Base-by-base conservation (phyloP, 1,140 invertebrate genomes). In the Panagrolaimus sp. region DNA sequence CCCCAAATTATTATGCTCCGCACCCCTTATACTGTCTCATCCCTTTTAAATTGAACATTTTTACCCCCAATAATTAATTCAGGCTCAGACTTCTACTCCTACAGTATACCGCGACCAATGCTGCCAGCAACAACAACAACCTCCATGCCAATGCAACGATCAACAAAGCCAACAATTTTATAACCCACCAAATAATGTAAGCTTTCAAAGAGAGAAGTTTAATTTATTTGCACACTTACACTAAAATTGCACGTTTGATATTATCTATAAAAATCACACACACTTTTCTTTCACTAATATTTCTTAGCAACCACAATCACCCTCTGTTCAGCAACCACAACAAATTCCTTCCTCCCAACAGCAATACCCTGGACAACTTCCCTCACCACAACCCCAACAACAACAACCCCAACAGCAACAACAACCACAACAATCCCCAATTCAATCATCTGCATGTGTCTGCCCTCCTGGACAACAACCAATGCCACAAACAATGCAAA, bases 71-170 rank as follows among this genome's bases (percentile, higher is more conserved):
- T 24, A 66, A 9, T 9, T 21, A 24, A 21, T 71, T 71, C 17
- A 73, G 46, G n/a, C 44, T 73, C 68, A 76, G 47, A 65, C 65
- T 21, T 68, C 64, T 38, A 71, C 69, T 38, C 45, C 78, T 38
- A 69, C 66, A 58, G 73, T 78, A 44, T 76, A 63, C 43, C 67
- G 67, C 38, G 73, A 78, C 74, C 65, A 68, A 43, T 77, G 71
- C 21, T 78, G 76, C 65, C 52, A 71, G 46, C 67, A 69, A 26
- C 69, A 76, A 52, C 69, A 77, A 55, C 72, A 72, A 52, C 71
- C 71, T 43, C 70, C 71, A 26, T 77, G 76, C 68, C 68, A 71
- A 8, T 77, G 76, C 67, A 69, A 55, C 67, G 68, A 69, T 44
- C 47, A 52, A 28, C 67, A 69, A 46, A 69, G 65, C 38, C 67